Base-by-base conservation (phyloP, 2,888 invertebrate genomes). In the Dynastes tityus region DNA sequence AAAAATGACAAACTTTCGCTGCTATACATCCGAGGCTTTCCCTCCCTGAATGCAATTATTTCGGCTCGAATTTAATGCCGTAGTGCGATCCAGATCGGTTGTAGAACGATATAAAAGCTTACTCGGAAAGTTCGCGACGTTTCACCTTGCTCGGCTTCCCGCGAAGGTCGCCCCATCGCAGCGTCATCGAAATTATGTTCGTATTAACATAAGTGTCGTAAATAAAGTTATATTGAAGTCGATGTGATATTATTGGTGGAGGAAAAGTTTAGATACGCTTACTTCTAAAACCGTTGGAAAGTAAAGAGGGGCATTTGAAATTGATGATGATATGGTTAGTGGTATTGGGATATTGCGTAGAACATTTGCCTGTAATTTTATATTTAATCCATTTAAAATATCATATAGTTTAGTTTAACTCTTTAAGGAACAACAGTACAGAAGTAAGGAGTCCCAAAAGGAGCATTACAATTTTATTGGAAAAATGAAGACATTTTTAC, bases 21-120 rank as follows among this genome's bases (percentile, higher is more conserved):
- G n/a, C 6, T n/a, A 13, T 53, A 53, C 16, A 53, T 53, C 16
- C 53, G 55, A 55, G 22, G 45, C 68, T 68, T 11, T 37, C 16
- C 71, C 51, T 70, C 32, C 71, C 11, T 32, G 29, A 32, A 63
- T 32, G 32, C 63, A 63, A 63, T 63, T 63, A 63, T 63, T 63
- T 32, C 29, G 8, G 27, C n/a, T 63, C 29, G 29, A 29, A 63
- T 63, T 63, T 63, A 63, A 63, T 32, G 63, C 27, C 8, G 32
- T 63, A 1, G 22, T 2, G 55, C 13, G 55, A 55, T 6, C 45
- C 45, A 2, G 45, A 45, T 45, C 61, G 61, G 22, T 61, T 61
- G 27, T 63, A n/a, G 63, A 11, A n/a, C 29, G 61, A 63, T 63
- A 61, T 29, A 32, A 11, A 63, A 63, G 27, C n/a, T 63, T 63